A percentile compares a stretch with the other conserved stretches of the same genome.
Conservation (phyloP, 1,140 invertebrate species). For the Temnothorax longispinosus region DNA sequence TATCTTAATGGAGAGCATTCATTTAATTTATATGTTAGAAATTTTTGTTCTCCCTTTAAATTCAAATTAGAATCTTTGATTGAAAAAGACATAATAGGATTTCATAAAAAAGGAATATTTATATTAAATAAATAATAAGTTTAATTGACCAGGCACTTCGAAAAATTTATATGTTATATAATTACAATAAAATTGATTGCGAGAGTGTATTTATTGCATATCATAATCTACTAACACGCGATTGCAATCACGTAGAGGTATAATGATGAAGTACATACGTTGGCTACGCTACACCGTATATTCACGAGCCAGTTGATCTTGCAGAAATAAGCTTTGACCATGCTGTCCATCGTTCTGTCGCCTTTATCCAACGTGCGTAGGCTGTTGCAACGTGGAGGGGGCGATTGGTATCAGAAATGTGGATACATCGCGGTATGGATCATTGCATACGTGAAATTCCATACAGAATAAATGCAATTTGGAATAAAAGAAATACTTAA, state of each 20-base stretch:
- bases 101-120: not conserved
- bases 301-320: slow-evolving; percentile 22
- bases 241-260: slow-evolving; percentile 29
- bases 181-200: not conserved
- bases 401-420: slow-evolving; percentile 32
- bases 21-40: not conserved
- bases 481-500: not conserved
- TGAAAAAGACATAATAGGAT: not conserved
- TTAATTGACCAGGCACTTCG: not conserved
- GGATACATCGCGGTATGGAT: not conserved
- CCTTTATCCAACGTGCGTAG: slow-evolving; percentile 24
- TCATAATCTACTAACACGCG: slow-evolving; percentile 20
- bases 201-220: not conserved
- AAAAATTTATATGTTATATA: not conserved
- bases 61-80: not conserved
- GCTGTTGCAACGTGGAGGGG: not conserved
- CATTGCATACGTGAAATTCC: not conserved
- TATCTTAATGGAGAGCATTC: not conserved
- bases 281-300: not conserved
- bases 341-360: slow-evolving; percentile 6
- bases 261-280: slow-evolving; percentile 16
- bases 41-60: not conserved
- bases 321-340: slow-evolving; percentile 23
- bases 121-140: not conserved
- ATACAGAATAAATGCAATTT: not conserved